Base-by-base conservation (phyloP, 2,888 invertebrate genomes). In the Timandra comae region DNA sequence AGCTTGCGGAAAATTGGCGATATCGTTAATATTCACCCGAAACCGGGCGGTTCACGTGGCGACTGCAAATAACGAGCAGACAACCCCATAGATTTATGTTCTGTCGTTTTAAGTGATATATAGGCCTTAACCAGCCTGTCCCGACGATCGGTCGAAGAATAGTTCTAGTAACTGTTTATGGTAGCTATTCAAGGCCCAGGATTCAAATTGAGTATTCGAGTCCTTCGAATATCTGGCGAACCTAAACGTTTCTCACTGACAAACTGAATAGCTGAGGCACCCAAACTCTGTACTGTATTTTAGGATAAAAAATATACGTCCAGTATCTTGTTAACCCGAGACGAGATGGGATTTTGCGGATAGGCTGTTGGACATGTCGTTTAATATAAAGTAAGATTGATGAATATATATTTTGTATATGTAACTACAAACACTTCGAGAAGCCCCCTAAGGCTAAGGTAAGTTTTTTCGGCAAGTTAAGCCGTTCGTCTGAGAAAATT, bases 21-120 rank as follows among this genome's bases (percentile, higher is more conserved):
- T 84, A 84, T 82, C 79, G 81, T 84, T 85, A 85, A 85, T 85
- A 85, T 84, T 85, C 84, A 84, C 79, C 85, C 77, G 76, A 82
- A 82, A 81, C 78, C 67, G 59, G n/a, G 63, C 66, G 75, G 72
- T 76, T 79, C 79, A 81, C 82, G 80, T 79, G 78, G 81, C 75
- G 79, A 80, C 84, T 79, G 77, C 81, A 80, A 84, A 82, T 82
- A 82, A 84, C 81, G 69, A 75, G 73, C 65, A 68, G 78, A 77
- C 78, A 72, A 61, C 64, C 69, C 76, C 63, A 72, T 77, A 73
- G 79, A 85, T 84, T 84, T 85, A 84, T 81, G 74, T 63, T 66
- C 71, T 68, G 79, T 78, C 84, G 80, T 72, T 77, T 78, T 79
- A 78, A 78, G 77, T 82, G 79, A 85, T 81, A 67, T 81, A 82